A percentile compares a stretch with the other conserved stretches of the same genome.
phyloP scores from a whole-genome alignment of 2,113 vertebrate genomes.

The Theropithecus gelada region DNA sequence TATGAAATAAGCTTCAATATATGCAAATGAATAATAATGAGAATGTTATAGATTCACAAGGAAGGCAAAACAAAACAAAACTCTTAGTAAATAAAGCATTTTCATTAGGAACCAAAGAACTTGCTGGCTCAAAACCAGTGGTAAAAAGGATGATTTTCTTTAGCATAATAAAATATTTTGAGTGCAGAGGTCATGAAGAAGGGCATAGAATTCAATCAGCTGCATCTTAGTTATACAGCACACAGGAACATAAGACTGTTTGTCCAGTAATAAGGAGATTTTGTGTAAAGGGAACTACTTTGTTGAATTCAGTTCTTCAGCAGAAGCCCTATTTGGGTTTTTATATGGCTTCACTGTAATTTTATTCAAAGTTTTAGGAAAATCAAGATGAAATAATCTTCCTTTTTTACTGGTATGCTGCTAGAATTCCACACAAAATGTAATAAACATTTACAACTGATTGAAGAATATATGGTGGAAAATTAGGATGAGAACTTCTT shows the following conservation, averaged over 20 bases:
- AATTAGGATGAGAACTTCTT: background rate
- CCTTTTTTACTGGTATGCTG: slow-evolving; percentile 46
- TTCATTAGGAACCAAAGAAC: slow-evolving; percentile 77
- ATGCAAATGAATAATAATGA: slow-evolving; percentile 78
- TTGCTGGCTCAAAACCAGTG: slow-evolving; percentile 73
- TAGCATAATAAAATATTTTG: slow-evolving; percentile 73
- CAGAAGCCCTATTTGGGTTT: slow-evolving; percentile 61
- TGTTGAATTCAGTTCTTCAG: slow-evolving; percentile 65
- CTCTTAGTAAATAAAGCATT: slow-evolving; percentile 71
- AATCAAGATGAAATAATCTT: slow-evolving; percentile 35
- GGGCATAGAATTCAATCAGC: slow-evolving; percentile 75
- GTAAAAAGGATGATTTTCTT: slow-evolving; percentile 71
- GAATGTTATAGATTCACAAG: slow-evolving; percentile 56
- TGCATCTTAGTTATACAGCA: slow-evolving; percentile 62
- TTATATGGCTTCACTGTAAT: slow-evolving; percentile 47
- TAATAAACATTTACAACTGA: slow-evolving; percentile 38
- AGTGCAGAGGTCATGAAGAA: slow-evolving; percentile 78
- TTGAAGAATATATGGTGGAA: background rate
- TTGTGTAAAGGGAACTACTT: slow-evolving; percentile 67
- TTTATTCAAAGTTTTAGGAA: slow-evolving; percentile 63
- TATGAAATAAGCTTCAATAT: slow-evolving; percentile 72
- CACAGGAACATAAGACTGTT: slow-evolving; percentile 72
- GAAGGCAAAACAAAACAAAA: slow-evolving; percentile 70
- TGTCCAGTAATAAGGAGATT: slow-evolving; percentile 78
- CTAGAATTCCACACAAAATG: background rate